Percentiles rank a stretch among this genome's conserved stretches.
These are phyloP conservation scores for Notechis scutatus DNA, from an alignment of 2,113 vertebrate species.

Conservation along the genomic window DNA sequence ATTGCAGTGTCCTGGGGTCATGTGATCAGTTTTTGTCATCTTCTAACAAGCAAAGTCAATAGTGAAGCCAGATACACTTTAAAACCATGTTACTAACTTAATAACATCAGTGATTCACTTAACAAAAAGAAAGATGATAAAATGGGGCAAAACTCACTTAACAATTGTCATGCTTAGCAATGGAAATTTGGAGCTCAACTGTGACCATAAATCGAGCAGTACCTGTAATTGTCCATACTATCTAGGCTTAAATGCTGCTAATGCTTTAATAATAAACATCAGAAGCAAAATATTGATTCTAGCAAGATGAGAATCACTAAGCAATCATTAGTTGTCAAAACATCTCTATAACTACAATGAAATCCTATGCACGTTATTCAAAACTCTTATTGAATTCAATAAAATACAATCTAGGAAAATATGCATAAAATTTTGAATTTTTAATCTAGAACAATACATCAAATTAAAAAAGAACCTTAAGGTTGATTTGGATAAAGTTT, in stretches of 20 bases:
- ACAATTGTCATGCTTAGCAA: not conserved
- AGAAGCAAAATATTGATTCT: not conserved
- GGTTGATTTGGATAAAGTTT: not conserved
- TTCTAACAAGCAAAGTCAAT: not conserved
- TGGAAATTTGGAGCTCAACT: not conserved
- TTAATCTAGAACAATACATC: not conserved
- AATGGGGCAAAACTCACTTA: not conserved
- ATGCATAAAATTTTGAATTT: not conserved
- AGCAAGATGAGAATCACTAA: not conserved
- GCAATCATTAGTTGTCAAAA: not conserved
- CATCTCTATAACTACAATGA: not conserved
- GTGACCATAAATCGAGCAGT: not conserved
- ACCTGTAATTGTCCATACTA: not conserved
- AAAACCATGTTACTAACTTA: not conserved
- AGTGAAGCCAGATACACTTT: not conserved
- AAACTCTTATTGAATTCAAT: not conserved
- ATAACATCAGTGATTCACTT: not conserved
- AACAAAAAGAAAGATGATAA: not conserved
- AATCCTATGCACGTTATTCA: not conserved
- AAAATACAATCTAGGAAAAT: not conserved
- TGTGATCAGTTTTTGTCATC: not conserved
- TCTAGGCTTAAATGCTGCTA: accelerated
- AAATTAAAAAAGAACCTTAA: not conserved
- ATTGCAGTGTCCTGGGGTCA: not conserved
- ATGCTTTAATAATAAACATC: not conserved